A percentile compares a stretch with the other conserved stretches of the same genome.
These are phyloP conservation scores for Tachysurus fulvidraco DNA, from an alignment of 2,113 vertebrate genomes.

Conservation along the genomic window DNA sequence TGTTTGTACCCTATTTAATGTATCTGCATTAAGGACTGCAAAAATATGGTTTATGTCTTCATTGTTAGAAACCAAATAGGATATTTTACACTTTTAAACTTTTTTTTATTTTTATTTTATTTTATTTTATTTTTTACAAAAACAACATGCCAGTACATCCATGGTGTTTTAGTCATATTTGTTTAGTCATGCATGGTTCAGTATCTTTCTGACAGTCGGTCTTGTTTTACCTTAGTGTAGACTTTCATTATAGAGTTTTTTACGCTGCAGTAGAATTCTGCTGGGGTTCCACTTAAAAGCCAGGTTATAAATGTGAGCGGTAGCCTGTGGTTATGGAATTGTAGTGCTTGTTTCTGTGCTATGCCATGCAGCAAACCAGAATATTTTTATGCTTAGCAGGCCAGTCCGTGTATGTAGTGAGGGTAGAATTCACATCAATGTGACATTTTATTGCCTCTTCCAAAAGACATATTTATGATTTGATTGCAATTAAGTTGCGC, in stretches of 20 bases:
- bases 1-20: not conserved
- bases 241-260: not conserved
- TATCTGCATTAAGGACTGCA: too few species aligned
- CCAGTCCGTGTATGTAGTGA: not conserved
- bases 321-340: constrained; percentile 3
- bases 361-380: not conserved
- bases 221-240: not conserved
- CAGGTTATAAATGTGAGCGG: not conserved
- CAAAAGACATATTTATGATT: not conserved
- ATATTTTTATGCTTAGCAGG: constrained; percentile 13
- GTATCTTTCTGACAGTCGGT: not conserved
- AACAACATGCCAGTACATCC: not conserved
- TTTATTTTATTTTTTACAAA: not conserved
- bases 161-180: not conserved
- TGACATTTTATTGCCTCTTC: not conserved
- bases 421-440: not conserved
- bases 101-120: not conserved
- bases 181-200: not conserved
- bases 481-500: not conserved
- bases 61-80: not conserved
- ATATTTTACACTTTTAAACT: not conserved
- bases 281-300: not conserved
- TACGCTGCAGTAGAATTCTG: not conserved
- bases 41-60: not conserved
- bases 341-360: not conserved